Percentiles rank a stretch among this genome's conserved stretches.
Evolutionary conservation across 2,888 invertebrate species (phyloP).

Genomic region (Leptodirus hochenwartii): DNA sequence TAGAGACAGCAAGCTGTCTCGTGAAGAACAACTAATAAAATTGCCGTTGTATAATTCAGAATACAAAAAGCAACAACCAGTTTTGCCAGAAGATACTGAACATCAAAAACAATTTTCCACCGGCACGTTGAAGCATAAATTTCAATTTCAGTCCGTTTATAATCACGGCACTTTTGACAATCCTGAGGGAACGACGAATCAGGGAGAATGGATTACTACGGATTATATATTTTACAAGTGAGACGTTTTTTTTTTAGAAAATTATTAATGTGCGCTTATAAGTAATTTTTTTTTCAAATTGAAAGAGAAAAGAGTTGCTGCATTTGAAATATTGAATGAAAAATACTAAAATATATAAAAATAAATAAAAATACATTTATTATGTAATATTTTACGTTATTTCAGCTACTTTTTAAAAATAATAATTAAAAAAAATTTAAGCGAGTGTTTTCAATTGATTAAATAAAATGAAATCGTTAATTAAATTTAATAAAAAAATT

Average conservation of each 20-base stretch:
- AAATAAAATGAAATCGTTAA: too few species aligned
- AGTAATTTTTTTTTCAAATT: slow-evolving; percentile 17
- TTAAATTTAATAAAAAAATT: too few species aligned
- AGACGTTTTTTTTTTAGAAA: slow-evolving; percentile 6
- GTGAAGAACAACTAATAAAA: slow-evolving; percentile 18
- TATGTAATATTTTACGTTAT: too few species aligned
- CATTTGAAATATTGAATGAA: too few species aligned
- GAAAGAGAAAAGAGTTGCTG: too few species aligned
- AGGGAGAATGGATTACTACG: slow-evolving; percentile 58
- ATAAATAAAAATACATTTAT: too few species aligned
- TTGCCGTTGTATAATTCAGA: slow-evolving; percentile 19
- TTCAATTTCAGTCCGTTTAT: slow-evolving; percentile 54
- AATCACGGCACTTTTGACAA: slow-evolving; percentile 28
- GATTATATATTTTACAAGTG: slow-evolving; percentile 84
- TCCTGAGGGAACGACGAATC: slow-evolving; percentile 56
- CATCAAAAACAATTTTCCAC: slow-evolving; percentile 33
- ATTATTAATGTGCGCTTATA: slow-evolving; percentile 5
- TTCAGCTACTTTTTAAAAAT: too few species aligned
- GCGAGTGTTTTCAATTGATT: too few species aligned
- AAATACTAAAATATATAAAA: too few species aligned
- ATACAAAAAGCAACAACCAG: slow-evolving; percentile 11
- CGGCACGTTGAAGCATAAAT: slow-evolving; percentile 42
- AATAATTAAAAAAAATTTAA: too few species aligned
- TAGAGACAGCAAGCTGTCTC: slow-evolving; percentile 12
- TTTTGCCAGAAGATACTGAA: not conserved